Evolutionary conservation across 2,113 vertebrate genomes (phyloP), one percentile per base, ranked within the genome.

Genomic region (Columba livia): DNA sequence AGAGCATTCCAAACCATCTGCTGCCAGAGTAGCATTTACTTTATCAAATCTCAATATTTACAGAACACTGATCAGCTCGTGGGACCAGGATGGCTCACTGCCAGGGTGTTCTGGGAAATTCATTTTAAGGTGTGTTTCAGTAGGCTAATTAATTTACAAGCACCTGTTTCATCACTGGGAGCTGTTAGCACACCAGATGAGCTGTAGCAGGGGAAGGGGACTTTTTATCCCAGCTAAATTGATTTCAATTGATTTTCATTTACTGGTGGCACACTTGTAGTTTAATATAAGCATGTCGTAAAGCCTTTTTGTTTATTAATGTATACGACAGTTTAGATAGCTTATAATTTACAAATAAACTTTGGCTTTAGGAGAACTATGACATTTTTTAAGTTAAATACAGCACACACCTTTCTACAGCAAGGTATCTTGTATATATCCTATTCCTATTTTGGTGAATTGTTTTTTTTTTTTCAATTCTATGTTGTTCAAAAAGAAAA

Each of bases 1-100:
- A 97, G 98, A 97, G 98, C 98, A 96, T 97, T 97, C 97, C 97
- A 97, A 98, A 97, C 99, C 99, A 99, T 99, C 99, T 99, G 99
- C 98, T 98, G 98, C 98, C 97, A 95, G 97, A 98, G 95, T 93
- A 92, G 97, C 98, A 91, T 99, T 98, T 98, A 98, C 98, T 98
- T 98, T 98, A 98, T 99, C 98, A 98, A 98, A 98, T 98, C 98
- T 99, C 98, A 99, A 98, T 99, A 99, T 99, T 99, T 99, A 98
- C 98, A 98, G 98, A 98, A 98, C 98, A 97, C 98, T 98, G 99
- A 98, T 98, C 98, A 98, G 98, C 98, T 98, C 97, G 66, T 97
- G 97, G 98, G 98, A 98, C 98, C 96, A 97, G 95, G 94, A 98
- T 99, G 98, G 98, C 98, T 98, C 88, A 66, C 97, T 98, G 98